A percentile compares a stretch with the other conserved stretches of the same genome.
phyloP scores from a whole-genome alignment of 2,888 invertebrate species.

The Eilema sororculum region DNA sequence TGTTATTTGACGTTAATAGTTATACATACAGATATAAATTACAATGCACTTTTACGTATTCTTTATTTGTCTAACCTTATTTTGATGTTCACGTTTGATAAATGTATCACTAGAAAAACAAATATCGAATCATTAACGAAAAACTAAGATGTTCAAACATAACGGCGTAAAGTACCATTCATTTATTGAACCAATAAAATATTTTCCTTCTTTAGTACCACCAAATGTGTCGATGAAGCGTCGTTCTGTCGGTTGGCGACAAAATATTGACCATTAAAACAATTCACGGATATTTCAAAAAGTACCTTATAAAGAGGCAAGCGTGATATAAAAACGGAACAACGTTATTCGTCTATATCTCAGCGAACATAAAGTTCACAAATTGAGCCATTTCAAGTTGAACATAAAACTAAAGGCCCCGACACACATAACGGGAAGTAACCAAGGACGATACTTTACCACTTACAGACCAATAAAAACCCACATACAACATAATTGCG shows the following conservation, averaged over 20 bases:
- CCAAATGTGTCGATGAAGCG: conserved; percentile 28
- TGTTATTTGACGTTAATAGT: too few relatives aligned
- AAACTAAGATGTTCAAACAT: background rate
- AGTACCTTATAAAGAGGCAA: conserved; percentile 45
- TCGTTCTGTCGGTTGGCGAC: conserved; percentile 29
- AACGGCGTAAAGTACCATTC: background rate
- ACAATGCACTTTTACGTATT: too few relatives aligned
- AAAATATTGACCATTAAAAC: conserved; percentile 39
- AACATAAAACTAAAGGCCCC: conserved; percentile 59
- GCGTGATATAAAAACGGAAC: conserved; percentile 54
- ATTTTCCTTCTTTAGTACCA: conserved; percentile 23
- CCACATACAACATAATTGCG: conserved; percentile 45
- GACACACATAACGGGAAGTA: conserved; percentile 46
- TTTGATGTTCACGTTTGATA: background rate
- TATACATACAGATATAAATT: too few relatives aligned
- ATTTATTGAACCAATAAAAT: conserved; percentile 3
- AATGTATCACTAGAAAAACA: background rate
- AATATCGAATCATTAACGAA: background rate
- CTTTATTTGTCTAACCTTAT: background rate
- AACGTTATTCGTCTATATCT: conserved; percentile 56
- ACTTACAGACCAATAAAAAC: conserved; percentile 59
- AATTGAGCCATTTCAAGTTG: conserved; percentile 57
- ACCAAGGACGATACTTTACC: conserved; percentile 53
- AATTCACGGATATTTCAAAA: conserved; percentile 40
- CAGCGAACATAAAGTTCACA: conserved; percentile 56